These are phyloP conservation scores for Dicyrtomina minuta DNA, from an alignment of 2,888 invertebrate genomes.

Conservation along the genomic window DNA sequence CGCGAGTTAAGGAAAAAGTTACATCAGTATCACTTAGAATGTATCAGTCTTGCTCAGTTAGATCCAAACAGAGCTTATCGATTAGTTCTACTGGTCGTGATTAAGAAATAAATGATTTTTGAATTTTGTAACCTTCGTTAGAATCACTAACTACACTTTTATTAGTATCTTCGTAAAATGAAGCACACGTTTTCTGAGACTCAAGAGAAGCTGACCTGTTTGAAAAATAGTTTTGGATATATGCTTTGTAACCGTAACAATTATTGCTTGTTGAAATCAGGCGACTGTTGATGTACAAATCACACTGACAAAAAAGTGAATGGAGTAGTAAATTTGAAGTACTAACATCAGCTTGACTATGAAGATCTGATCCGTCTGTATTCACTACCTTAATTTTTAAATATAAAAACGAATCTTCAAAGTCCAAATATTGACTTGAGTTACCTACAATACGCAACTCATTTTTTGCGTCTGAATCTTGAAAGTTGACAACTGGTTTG, in stretches of 20 bases:
- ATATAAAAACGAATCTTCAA: neutral
- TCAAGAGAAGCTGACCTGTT: no score
- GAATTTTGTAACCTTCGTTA: neutral
- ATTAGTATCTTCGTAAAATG: neutral
- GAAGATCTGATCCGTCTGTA: neutral
- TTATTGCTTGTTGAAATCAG: no score
- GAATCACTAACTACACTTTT: neutral
- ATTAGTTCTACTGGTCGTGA: neutral
- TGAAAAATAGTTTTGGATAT: no score
- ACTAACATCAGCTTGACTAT: neutral
- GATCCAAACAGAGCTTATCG: slow-evolving; percentile 28
- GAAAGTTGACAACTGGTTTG: neutral
- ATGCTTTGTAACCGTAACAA: no score
- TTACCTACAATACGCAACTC: no score
- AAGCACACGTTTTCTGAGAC: neutral
- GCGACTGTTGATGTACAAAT: no score
- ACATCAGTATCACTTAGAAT: neutral
- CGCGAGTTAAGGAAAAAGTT: no score
- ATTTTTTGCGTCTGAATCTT: no score
- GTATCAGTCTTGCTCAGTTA: neutral
- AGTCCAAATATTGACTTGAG: no score
- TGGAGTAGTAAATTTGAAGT: neutral
- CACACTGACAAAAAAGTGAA: neutral
- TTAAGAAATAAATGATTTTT: neutral
- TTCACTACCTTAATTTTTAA: neutral